Evolutionary conservation across 2,888 invertebrate genomes (phyloP).

Genomic region (Busseola fusca): DNA sequence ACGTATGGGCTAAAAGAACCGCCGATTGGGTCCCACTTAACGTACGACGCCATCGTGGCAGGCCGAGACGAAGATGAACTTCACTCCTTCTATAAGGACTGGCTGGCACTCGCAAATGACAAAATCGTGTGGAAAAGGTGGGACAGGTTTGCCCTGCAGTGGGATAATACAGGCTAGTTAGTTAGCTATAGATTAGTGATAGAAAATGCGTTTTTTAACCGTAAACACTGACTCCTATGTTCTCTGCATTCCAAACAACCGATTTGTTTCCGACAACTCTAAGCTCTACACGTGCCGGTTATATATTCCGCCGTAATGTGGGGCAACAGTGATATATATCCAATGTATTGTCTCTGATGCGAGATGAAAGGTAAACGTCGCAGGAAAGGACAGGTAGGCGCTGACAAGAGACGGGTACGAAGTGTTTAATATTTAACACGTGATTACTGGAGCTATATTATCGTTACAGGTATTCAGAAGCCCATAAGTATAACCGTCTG

Average conservation of each 20-base stretch:
- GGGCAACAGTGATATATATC: slow-evolving; percentile 38
- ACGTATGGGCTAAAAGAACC: no score
- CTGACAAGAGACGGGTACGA: background rate
- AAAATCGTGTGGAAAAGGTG: no score
- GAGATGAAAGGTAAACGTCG: slow-evolving; percentile 41
- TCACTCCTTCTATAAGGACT: no score
- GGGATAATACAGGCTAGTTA: no score
- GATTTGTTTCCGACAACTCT: background rate
- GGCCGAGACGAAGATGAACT: no score
- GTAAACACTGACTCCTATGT: background rate
- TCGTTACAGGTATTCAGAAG: background rate
- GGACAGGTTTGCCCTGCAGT: no score
- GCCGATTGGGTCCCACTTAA: no score
- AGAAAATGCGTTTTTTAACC: background rate
- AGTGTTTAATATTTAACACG: slow-evolving; percentile 5
- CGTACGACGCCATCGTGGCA: no score
- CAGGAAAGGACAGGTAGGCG: slow-evolving; percentile 5
- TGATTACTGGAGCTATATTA: background rate
- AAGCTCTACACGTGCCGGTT: slow-evolving; percentile 7
- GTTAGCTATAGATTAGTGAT: no score
- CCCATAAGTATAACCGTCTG: background rate
- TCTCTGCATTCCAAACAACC: background rate
- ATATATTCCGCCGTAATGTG: slow-evolving; percentile 23
- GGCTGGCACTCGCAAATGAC: no score
- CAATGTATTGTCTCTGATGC: slow-evolving; percentile 42